Conservation (phyloP, 2,113 vertebrate species). For the Octodon degus region DNA sequence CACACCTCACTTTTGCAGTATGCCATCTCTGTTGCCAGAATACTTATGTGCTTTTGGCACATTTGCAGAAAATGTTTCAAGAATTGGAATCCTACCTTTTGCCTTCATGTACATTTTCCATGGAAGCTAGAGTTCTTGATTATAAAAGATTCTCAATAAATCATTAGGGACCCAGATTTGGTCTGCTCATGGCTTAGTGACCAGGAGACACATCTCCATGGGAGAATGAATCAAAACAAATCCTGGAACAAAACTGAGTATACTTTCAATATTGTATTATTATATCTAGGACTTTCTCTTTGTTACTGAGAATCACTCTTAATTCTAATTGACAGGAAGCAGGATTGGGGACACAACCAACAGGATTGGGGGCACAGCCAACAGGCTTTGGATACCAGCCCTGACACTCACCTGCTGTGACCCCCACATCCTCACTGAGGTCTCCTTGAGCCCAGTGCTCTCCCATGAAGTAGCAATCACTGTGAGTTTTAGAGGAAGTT, state of each 20-base stretch:
- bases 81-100: background rate
- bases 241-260: background rate
- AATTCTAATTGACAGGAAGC: background rate
- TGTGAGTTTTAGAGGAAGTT: background rate
- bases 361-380: background rate
- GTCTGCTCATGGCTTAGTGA: background rate
- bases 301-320: background rate
- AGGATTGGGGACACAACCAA: background rate
- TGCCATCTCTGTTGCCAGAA: background rate
- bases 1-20: background rate
- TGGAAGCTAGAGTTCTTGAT: background rate
- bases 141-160: background rate
- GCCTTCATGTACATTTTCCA: background rate
- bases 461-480: background rate
- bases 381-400: background rate
- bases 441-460: background rate
- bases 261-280: background rate
- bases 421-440: background rate
- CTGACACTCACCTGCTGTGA: background rate
- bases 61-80: background rate
- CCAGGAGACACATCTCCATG: background rate
- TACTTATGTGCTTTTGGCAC: background rate
- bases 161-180: background rate
- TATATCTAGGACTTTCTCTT: background rate
- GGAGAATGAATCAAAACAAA: conserved; percentile 30